Base-by-base conservation (phyloP, 2,888 invertebrate species). In the Mythimna albipuncta region DNA sequence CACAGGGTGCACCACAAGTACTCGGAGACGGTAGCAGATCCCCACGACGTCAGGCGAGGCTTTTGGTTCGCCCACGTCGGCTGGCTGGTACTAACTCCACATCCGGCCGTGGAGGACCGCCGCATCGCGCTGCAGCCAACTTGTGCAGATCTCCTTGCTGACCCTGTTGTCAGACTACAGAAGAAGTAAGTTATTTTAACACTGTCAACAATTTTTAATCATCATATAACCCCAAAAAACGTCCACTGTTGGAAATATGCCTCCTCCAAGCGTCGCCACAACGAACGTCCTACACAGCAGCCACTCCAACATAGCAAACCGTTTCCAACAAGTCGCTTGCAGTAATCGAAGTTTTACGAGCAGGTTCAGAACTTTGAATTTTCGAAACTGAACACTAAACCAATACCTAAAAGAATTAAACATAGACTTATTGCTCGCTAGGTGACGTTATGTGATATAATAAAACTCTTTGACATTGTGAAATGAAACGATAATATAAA, bases 21-120 rank as follows among this genome's bases (percentile, higher is more conserved):
- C 93, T 97, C 98, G 50, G 99, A 99, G 93, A 98, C 98, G 0
- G 98, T 98, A 75, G 98, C 98, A 0, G 99, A 99, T 92, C 98
- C 98, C 0, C 98, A 98, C 90, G 98, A 99, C 93, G 98, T 98
- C 2, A 97, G 97, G 64, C 96, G 98, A 57, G 99, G 99, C 16
- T 98, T 98, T 93, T 98, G 98, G 96, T 99, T 99, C 91, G 97
- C 99, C 0, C 99, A 99, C 91, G 98, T 99, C 11, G 99, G 99
- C 10, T 99, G 99, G 99, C 95, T 99, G 59, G 97, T 99, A 67
- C 96, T 98, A 0, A 98, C 98, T 0, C 98, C 99, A 0, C 99
- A 98, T 91, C 98, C 98, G 0, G 97, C 97, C 5, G 98, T 98
- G 0, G 97, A 97, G 21, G 97, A 97, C 82, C 97, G 98, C 84